These are phyloP conservation scores for Hyphantria cunea DNA, from an alignment of 1,140 invertebrate species.

Conservation along the genomic window DNA sequence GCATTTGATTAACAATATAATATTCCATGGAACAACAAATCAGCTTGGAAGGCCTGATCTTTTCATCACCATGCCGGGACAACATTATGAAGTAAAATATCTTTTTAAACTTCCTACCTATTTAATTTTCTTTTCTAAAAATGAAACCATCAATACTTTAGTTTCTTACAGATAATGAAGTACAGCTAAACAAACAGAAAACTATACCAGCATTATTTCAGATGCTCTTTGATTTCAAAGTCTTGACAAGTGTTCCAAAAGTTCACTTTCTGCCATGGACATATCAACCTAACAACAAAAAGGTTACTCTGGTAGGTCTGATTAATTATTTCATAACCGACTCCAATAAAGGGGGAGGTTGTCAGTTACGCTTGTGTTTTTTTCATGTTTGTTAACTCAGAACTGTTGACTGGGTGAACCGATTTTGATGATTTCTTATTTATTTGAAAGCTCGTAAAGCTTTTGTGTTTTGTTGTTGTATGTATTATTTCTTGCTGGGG, in stretches of 20 bases:
- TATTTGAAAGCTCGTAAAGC: too few relatives aligned
- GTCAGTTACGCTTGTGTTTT: too few relatives aligned
- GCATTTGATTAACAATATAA: constrained; percentile 81
- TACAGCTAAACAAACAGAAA: constrained; percentile 67
- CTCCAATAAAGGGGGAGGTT: too few relatives aligned
- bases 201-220: constrained; percentile 82
- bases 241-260: constrained; percentile 80
- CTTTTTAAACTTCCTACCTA: not conserved
- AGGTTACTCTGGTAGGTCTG: constrained; percentile 52
- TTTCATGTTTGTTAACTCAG: too few relatives aligned
- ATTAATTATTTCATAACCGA: too few relatives aligned
- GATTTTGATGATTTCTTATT: too few relatives aligned
- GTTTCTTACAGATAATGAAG: constrained; percentile 63
- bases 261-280: constrained; percentile 82
- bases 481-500: too few relatives aligned
- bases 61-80: constrained; percentile 79
- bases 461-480: too few relatives aligned
- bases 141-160: constrained; percentile 40
- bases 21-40: constrained; percentile 80
- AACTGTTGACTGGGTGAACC: too few relatives aligned
- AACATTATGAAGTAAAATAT: constrained; percentile 77
- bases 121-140: not conserved
- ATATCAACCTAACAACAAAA: constrained; percentile 45
- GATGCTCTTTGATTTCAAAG: constrained; percentile 80
- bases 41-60: constrained; percentile 81